Conservation (phyloP, 2,797 vertebrate genomes). For the Sciurus vulgaris region DNA sequence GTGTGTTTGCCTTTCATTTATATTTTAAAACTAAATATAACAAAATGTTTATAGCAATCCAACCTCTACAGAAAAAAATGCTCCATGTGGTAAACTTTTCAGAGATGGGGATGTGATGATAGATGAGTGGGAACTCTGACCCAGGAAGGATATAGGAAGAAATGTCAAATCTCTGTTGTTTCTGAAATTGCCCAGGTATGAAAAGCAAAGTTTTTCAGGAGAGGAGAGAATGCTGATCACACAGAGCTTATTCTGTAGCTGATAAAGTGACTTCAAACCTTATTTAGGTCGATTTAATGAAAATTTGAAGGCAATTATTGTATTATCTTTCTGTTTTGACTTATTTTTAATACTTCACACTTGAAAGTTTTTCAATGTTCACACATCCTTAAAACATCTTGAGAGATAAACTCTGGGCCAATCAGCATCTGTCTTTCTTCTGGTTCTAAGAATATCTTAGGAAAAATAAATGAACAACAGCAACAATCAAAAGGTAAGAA, state of each 20-base stretch:
- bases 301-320: neutral
- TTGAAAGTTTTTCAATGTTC: neutral
- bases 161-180: neutral
- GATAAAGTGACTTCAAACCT: neutral
- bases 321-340: neutral
- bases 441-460: conserved; percentile 32
- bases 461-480: conserved; percentile 9
- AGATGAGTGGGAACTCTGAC: neutral
- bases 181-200: neutral
- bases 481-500: neutral
- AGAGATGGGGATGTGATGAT: neutral
- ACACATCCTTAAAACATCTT: neutral
- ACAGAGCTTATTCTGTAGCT: neutral
- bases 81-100: neutral
- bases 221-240: neutral
- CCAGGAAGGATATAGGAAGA: neutral
- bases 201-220: neutral
- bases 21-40: conserved; percentile 17
- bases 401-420: neutral
- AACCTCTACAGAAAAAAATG: neutral
- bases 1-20: neutral
- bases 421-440: neutral
- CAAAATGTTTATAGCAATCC: neutral
- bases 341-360: conserved; percentile 12
- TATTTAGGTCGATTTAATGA: neutral